These are phyloP conservation scores for Equus przewalskii DNA, from an alignment of 2,113 vertebrate species.

Conservation along the genomic window DNA sequence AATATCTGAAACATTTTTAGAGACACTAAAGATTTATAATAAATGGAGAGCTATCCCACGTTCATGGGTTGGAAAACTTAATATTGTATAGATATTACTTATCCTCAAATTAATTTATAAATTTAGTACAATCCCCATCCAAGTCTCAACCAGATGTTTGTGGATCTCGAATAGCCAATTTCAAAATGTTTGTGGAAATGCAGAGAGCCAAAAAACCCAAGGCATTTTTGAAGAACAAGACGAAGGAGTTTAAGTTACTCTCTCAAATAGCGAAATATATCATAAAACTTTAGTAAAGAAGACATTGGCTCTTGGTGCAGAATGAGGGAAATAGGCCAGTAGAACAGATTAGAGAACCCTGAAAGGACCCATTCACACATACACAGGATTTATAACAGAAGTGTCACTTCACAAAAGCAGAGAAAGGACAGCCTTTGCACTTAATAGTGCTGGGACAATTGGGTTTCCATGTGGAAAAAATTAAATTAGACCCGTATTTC, in stretches of 20 bases:
- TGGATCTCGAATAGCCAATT: neutral
- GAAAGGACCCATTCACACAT: neutral
- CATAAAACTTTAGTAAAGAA: neutral
- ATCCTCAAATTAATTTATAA: neutral
- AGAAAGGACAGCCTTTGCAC: neutral
- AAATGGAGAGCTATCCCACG: neutral
- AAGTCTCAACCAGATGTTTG: neutral
- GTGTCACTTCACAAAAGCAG: neutral
- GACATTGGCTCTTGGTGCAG: neutral
- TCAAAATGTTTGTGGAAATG: neutral
- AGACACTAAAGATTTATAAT: neutral
- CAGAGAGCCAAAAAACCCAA: neutral
- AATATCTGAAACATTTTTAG: neutral
- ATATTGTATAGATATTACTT: constrained; percentile 4
- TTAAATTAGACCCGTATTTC: constrained; percentile 13
- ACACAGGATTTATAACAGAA: neutral
- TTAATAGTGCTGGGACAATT: neutral
- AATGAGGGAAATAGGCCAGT: neutral
- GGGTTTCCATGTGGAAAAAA: constrained; percentile 40
- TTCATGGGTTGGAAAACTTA: neutral
- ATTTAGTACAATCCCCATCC: neutral
- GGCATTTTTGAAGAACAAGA: constrained; percentile 4
- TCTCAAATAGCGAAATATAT: neutral
- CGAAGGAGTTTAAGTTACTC: neutral
- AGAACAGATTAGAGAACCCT: neutral